Base-by-base conservation (phyloP, 2,888 invertebrate species). In the Troides helena region DNA sequence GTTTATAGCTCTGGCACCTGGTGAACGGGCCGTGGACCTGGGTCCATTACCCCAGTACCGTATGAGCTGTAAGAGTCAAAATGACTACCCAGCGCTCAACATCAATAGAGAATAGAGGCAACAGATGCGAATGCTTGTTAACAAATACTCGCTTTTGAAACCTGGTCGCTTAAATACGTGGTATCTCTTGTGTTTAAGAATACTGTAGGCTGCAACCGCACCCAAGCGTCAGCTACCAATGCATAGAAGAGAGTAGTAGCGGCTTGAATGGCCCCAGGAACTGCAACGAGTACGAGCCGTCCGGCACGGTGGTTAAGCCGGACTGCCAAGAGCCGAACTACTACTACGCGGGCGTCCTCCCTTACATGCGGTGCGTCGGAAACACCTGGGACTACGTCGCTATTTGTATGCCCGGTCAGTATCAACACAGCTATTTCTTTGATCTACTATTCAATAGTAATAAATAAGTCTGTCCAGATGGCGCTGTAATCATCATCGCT, bases 281-380 rank as follows among this genome's bases (percentile, higher is more conserved):
- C 0, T 88, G 88, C 74, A 70, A 73, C 0, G 53, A 53, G 0
- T 75, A 74, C 58, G 87, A 84, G 66, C 83, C 84, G 0, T 60
- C 72, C 0, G 85, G 83, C 4, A 84, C 84, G 3, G 43, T 73
- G 0, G 83, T 85, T 3, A 68, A 71, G 0, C 84, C 85, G 0
- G 74, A 75, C 3, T 88, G 88, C 75, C 78, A 77, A 43, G 71
- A 63, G 0, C 85, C 85, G 0, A 83, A 85, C 75, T 88, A 87
- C 77, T 85, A 85, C 73, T 76, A 77, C 39, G 21, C 78, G 1
- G 72, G 72, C 0, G 71, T 75, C 0, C 75, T 83, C 0, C 70
- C 72, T 25, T 70, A 73, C 70, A 87, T 87, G 86, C 74, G 69
- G 17, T 88, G 88, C 74, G 72, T 80, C 25, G 79, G 81, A 0